Conservation (phyloP, 2,113 vertebrate species). For the Noctilio leporinus region DNA sequence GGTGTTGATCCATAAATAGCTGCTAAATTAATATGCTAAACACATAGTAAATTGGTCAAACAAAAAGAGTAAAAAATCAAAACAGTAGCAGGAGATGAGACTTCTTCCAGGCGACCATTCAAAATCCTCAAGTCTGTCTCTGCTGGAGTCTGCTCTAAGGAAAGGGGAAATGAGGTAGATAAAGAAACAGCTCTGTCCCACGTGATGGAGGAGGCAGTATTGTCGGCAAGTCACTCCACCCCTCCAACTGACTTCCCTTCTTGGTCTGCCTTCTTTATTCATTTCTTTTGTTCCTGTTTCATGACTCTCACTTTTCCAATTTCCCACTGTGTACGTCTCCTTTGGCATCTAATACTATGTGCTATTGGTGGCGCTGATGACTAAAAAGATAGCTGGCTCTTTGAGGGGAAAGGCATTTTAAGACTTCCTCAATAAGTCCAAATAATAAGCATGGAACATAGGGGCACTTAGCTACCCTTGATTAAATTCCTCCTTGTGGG, state of each 20-base stretch:
- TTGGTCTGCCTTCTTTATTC: background rate
- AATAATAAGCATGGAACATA: background rate
- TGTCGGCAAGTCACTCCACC: background rate
- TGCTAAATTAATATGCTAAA: background rate
- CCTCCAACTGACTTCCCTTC: background rate
- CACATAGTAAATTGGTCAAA: background rate
- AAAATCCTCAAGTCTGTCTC: background rate
- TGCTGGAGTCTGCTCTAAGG: background rate
- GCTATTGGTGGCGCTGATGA: background rate
- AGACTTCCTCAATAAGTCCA: background rate
- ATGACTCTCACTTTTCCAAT: background rate
- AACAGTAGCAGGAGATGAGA: background rate
- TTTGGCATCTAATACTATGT: background rate
- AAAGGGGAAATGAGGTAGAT: background rate
- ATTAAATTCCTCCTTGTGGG: background rate
- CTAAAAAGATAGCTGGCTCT: background rate
- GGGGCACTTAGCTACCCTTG: background rate
- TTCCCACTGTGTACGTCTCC: background rate
- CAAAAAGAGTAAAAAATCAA: background rate
- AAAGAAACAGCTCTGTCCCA: background rate
- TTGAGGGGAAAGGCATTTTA: constrained; percentile 1
- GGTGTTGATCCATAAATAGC: background rate
- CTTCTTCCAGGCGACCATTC: background rate
- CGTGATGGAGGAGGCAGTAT: too few relatives aligned
- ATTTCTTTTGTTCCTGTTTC: background rate